These are phyloP conservation scores for Sarcophaga carnaria DNA, from an alignment of 2,888 invertebrate genomes.

Conservation along the genomic window DNA sequence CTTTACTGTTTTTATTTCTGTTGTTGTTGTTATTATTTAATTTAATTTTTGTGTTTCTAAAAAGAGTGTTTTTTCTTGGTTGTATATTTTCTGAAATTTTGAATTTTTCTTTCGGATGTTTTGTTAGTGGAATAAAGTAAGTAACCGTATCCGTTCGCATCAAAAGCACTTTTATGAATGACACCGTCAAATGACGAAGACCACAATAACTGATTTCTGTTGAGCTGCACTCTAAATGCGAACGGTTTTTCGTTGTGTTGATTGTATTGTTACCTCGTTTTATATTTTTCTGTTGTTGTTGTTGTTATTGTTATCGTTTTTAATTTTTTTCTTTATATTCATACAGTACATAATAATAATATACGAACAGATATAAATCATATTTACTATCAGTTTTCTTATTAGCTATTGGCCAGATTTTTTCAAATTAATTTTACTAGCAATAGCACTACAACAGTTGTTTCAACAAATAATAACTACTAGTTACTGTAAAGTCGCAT, in stretches of 20 bases:
- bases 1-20: slow-evolving; percentile 35
- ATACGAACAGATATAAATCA: neutral
- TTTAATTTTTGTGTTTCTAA: slow-evolving; percentile 19
- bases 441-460: no score
- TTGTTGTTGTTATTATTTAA: slow-evolving; percentile 21
- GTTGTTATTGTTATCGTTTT: slow-evolving; percentile 32
- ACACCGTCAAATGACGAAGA: slow-evolving; percentile 67
- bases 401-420: no score
- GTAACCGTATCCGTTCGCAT: slow-evolving; percentile 67
- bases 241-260: slow-evolving; percentile 65
- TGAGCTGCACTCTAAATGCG: slow-evolving; percentile 69
- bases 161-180: slow-evolving; percentile 70
- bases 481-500: no score
- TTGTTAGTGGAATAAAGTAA: slow-evolving; percentile 27
- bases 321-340: slow-evolving; percentile 6
- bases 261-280: slow-evolving; percentile 68
- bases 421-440: no score
- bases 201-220: slow-evolving; percentile 68
- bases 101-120: neutral
- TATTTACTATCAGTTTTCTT: neutral
- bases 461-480: no score
- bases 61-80: slow-evolving; percentile 2
- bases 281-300: slow-evolving; percentile 46
- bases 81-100: neutral
- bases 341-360: slow-evolving; percentile 19